Evolutionary conservation across 37 sponge, comb jelly and placozoan genomes (phyloP).

Genomic region (Spongilla lacustris): DNA sequence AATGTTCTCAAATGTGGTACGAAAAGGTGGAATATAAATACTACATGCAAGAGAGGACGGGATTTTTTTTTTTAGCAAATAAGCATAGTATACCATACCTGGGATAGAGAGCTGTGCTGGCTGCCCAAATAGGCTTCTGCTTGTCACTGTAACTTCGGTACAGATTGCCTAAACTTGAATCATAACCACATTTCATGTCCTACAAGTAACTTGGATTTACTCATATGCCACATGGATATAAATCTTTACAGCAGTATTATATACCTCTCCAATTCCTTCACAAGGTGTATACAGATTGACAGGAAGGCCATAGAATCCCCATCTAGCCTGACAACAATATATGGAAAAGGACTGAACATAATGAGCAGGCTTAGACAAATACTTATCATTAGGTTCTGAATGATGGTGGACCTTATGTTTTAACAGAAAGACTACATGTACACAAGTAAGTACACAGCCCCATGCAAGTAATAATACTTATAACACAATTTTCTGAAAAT

Average conservation of each 20-base stretch:
- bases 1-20: constrained; percentile 10
- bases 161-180: constrained; percentile 11
- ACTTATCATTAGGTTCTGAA: too few relatives aligned
- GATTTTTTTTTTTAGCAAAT: not conserved
- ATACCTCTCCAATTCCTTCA: constrained; percentile 33
- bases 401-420: too few relatives aligned
- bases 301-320: constrained; percentile 56
- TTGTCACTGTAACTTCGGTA: constrained; percentile 34
- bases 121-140: constrained; percentile 36
- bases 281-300: constrained; percentile 34
- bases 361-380: too few relatives aligned
- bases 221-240: too few relatives aligned
- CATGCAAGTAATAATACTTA: too few relatives aligned
- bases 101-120: constrained; percentile 52
- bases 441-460: too few relatives aligned
- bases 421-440: too few relatives aligned
- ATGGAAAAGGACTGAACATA: too few relatives aligned
- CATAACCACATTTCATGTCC: constrained; percentile 44
- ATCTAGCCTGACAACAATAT: constrained; percentile 1
- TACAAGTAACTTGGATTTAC: not conserved
- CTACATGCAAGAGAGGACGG: not conserved
- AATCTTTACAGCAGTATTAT: not conserved
- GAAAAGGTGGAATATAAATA: constrained; percentile 25
- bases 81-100: constrained; percentile 17
- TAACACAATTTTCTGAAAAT: too few relatives aligned